Percentiles rank a stretch among this genome's conserved stretches.
Evolutionary conservation across 2,797 vertebrate genomes (phyloP).

Genomic region (Rhynchonycteris naso): DNA sequence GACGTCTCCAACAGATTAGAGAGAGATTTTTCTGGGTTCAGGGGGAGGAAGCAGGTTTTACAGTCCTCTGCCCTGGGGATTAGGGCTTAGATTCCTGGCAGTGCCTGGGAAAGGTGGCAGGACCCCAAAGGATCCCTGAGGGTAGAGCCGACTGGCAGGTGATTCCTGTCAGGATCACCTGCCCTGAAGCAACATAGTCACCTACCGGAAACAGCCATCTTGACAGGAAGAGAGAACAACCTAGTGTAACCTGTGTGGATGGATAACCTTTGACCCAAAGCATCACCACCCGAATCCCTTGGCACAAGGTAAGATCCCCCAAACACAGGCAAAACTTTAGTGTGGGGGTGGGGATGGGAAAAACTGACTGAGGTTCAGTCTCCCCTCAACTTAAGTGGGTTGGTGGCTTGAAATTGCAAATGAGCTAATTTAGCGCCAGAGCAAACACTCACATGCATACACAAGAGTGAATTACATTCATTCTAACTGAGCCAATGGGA

Average conservation of each 20-base stretch:
- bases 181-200: background rate
- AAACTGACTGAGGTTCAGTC: background rate
- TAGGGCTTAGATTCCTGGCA: background rate
- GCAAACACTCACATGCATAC: background rate
- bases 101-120: background rate
- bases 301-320: background rate
- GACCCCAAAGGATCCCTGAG: background rate
- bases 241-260: background rate
- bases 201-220: background rate
- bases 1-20: background rate
- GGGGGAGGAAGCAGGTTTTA: background rate
- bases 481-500: background rate
- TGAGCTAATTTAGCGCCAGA: background rate
- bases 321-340: background rate
- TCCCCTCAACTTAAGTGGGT: background rate
- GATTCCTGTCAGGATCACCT: background rate
- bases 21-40: background rate
- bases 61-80: background rate
- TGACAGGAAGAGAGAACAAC: background rate
- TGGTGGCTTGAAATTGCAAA: background rate
- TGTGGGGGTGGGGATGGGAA: background rate
- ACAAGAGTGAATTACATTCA: background rate
- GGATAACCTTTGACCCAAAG: background rate
- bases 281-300: background rate
- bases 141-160: fast-evolving